These are phyloP conservation scores for Apodemia hepburni DNA, from an alignment of 2,888 invertebrate species.

Conservation along the genomic window DNA sequence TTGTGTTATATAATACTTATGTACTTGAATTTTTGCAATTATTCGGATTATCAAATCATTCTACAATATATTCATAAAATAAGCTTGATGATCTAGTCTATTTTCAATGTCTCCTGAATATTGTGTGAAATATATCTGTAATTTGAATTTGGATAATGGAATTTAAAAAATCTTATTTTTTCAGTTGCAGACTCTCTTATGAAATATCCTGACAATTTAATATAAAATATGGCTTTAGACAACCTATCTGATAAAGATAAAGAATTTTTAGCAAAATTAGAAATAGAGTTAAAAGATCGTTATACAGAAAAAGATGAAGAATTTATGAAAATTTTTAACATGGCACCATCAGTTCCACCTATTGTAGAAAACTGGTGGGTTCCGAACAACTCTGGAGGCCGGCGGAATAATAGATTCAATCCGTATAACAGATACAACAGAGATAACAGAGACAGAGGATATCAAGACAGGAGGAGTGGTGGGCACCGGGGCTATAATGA, in stretches of 20 bases:
- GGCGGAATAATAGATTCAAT: conserved; percentile 43
- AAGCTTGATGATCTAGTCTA: too few relatives aligned
- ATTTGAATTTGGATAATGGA: too few relatives aligned
- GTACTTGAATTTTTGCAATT: too few relatives aligned
- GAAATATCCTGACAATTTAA: conserved; percentile 34
- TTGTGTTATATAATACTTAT: too few relatives aligned
- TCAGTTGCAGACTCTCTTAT: conserved; percentile 49
- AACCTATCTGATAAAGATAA: conserved; percentile 77
- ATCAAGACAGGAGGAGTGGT: conserved; percentile 38
- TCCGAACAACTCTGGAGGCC: conserved; percentile 47
- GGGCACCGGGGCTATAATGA: conserved; percentile 30
- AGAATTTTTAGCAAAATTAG: conserved; percentile 81
- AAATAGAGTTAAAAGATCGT: conserved; percentile 81
- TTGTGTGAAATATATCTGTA: too few relatives aligned
- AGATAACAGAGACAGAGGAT: conserved; percentile 35
- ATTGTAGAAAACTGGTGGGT: conserved; percentile 80
- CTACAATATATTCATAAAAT: too few relatives aligned
- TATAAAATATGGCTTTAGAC: conserved; percentile 43
- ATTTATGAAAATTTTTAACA: conserved; percentile 73
- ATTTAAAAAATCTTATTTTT: conserved; percentile 20
- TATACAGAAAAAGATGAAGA: conserved; percentile 82
- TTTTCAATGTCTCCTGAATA: too few relatives aligned
- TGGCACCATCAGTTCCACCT: conserved; percentile 72
- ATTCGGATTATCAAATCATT: too few relatives aligned
- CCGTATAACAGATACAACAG: conserved; percentile 41